phyloP scores from a whole-genome alignment of 2,113 vertebrate species.

The Hylia prasina region DNA sequence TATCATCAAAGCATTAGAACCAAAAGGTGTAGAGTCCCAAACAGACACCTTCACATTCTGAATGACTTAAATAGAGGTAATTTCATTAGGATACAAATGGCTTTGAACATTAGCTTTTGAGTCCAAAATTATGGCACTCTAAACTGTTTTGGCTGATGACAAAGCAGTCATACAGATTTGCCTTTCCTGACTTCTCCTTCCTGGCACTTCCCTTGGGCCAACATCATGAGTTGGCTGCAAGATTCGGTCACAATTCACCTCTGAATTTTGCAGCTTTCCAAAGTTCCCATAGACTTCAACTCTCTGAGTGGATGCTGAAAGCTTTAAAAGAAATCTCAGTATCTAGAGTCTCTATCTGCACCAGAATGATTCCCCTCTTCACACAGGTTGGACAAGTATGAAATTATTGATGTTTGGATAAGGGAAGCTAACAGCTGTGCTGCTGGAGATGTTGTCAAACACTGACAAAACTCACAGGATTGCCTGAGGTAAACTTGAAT shows the following conservation, averaged over 20 bases:
- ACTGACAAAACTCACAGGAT: background rate
- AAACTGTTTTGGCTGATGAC: background rate
- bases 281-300: background rate
- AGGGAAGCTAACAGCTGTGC: background rate
- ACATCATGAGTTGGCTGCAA: background rate
- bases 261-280: background rate
- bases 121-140: background rate
- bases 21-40: background rate
- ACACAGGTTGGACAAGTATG: background rate
- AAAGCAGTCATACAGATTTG: background rate
- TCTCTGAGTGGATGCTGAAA: background rate
- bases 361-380: background rate
- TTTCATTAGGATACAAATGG: background rate
- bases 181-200: background rate
- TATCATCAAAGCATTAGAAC: background rate
- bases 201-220: background rate
- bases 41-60: background rate
- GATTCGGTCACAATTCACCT: background rate
- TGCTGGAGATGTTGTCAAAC: background rate
- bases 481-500: background rate
- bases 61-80: background rate
- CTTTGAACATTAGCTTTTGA: background rate
- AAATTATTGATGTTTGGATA: background rate
- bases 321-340: background rate
- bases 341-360: background rate